Conservation (phyloP, 1,140 invertebrate genomes). For the Listronotus oregonensis region DNA sequence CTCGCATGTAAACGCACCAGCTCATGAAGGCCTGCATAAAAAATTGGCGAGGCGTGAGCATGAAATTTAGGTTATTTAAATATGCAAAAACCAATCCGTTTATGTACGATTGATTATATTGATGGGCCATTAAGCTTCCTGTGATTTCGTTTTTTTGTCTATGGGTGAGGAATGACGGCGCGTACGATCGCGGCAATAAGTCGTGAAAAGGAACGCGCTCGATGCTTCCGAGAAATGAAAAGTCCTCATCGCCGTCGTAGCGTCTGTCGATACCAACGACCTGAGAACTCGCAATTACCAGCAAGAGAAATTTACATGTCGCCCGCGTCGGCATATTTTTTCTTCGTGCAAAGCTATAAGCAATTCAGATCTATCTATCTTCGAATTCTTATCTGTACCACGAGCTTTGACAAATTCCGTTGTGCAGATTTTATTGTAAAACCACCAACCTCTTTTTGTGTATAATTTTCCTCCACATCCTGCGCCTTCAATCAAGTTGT, state of each 20-base stretch:
- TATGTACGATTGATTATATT: conserved; percentile 1
- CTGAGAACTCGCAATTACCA: conserved; percentile 1
- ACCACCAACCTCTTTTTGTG: conserved; percentile 1
- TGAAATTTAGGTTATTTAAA: conserved; percentile 2
- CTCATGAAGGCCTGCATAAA: not conserved
- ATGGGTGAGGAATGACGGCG: conserved; percentile 1
- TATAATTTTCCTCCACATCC: conserved; percentile 1
- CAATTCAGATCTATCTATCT: conserved; percentile 1
- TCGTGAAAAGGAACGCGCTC: conserved; percentile 1
- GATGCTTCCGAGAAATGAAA: conserved; percentile 1
- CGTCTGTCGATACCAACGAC: conserved; percentile 1
- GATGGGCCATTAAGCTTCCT: conserved; percentile 1
- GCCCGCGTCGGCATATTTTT: conserved; percentile 1
- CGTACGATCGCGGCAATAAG: conserved; percentile 1
- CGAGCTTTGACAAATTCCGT: conserved; percentile 1
- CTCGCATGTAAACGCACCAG: conserved; percentile 1
- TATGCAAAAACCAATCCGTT: conserved; percentile 1
- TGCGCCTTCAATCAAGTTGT: conserved; percentile 1
- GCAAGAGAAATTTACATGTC: conserved; percentile 1
- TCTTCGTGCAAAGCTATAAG: not conserved
- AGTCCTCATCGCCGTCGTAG: conserved; percentile 1
- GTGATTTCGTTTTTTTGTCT: conserved; percentile 1
- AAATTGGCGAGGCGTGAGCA: conserved; percentile 1
- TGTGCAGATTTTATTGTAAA: conserved; percentile 1
- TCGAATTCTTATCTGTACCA: conserved; percentile 1